Conservation (phyloP, 2,888 invertebrate species). For the Stenodera caucasica region DNA sequence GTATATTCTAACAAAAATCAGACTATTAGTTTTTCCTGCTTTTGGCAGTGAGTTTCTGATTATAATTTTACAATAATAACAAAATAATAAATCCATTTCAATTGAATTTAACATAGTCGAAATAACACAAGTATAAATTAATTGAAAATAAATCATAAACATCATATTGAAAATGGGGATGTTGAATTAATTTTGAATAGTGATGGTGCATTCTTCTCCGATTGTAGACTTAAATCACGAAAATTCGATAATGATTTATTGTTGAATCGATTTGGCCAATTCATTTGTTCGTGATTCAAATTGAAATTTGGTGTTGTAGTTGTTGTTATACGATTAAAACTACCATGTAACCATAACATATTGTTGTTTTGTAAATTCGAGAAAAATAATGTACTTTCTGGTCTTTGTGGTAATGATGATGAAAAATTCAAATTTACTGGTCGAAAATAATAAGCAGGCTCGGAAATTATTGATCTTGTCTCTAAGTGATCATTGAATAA, state of each 20-base stretch:
- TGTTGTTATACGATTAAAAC: not conserved
- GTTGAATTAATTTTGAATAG: not conserved
- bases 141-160: not conserved
- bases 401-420: slow-evolving; percentile 13
- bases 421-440: slow-evolving; percentile 20
- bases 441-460: slow-evolving; percentile 49
- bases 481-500: slow-evolving; percentile 58
- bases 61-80: not conserved
- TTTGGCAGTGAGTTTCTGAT: not conserved
- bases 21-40: not conserved
- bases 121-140: not conserved
- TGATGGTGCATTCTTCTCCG: not conserved
- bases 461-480: slow-evolving; percentile 56
- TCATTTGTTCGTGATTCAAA: not conserved
- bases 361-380: slow-evolving; percentile 30
- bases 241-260: slow-evolving; percentile 12
- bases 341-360: slow-evolving; percentile 30
- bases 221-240: slow-evolving; percentile 13
- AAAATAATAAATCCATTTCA: not conserved
- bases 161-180: not conserved
- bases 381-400: slow-evolving; percentile 30
- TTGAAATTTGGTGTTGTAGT: not conserved
- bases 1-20: not conserved
- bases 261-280: slow-evolving; percentile 17
- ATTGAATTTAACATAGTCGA: not conserved